A percentile compares a stretch with the other conserved stretches of the same genome.
These are phyloP conservation scores for Meliscaeva auricollis DNA, from an alignment of 2,888 invertebrate genomes.

Conservation along the genomic window DNA sequence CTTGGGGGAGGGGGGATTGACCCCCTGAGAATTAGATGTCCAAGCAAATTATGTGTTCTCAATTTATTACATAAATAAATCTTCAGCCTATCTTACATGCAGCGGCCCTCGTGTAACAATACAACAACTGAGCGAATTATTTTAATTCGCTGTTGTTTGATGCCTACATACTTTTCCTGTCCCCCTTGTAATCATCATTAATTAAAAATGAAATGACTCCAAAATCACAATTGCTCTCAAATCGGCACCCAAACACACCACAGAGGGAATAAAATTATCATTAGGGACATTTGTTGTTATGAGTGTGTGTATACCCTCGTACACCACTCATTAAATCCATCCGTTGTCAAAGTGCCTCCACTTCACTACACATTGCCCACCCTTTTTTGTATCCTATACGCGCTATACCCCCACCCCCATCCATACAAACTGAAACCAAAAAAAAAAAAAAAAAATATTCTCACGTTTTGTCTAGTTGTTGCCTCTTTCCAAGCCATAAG, in stretches of 20 bases:
- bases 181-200: slow-evolving; percentile 49
- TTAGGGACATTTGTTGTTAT: slow-evolving; percentile 72
- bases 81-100: neutral
- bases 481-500: slow-evolving; percentile 45
- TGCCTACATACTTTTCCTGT: neutral
- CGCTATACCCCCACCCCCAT: neutral
- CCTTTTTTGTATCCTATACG: neutral
- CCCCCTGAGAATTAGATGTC: neutral
- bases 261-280: slow-evolving; percentile 75
- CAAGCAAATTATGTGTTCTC: neutral
- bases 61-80: neutral
- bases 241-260: slow-evolving; percentile 72
- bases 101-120: neutral
- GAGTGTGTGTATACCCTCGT: slow-evolving; percentile 30
- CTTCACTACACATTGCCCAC: slow-evolving; percentile 3
- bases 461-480: slow-evolving; percentile 53
- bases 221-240: slow-evolving; percentile 71
- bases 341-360: slow-evolving; percentile 65
- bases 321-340: slow-evolving; percentile 75
- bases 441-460: slow-evolving; percentile 31
- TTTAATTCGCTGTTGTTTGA: slow-evolving; percentile 33
- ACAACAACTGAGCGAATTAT: slow-evolving; percentile 19
- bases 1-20: too few species aligned
- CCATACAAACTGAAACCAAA: slow-evolving; percentile 10
- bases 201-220: slow-evolving; percentile 63